These are phyloP conservation scores for Iselma pallidipennis DNA, from an alignment of 2,888 invertebrate genomes.

Conservation along the genomic window DNA sequence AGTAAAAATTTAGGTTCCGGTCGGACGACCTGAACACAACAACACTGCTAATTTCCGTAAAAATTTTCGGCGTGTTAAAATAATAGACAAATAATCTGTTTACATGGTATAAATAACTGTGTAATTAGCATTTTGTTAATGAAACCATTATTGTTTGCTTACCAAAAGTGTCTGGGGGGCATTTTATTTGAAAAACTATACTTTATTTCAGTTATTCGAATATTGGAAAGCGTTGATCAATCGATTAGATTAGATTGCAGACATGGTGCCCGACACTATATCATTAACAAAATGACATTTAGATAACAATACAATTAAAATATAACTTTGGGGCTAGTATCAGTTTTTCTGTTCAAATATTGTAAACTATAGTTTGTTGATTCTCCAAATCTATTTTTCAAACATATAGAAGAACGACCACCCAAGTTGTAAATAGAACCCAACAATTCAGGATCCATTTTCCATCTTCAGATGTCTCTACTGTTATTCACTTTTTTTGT, in stretches of 20 bases:
- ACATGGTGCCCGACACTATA: background rate
- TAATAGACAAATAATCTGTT: no score
- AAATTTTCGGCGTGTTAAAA: no score
- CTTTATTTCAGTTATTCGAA: background rate
- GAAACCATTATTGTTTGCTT: no score
- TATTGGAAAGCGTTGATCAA: background rate
- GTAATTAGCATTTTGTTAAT: no score
- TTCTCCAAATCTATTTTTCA: background rate
- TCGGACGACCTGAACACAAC: no score
- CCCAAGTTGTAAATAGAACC: background rate
- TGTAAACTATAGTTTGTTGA: background rate
- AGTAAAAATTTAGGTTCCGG: no score
- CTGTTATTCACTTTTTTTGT: background rate
- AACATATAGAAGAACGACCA: background rate
- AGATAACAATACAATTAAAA: slow-evolving; percentile 1
- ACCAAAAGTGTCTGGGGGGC: no score
- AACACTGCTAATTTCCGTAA: no score
- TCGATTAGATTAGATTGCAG: background rate
- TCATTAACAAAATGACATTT: slow-evolving; percentile 1
- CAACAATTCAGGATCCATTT: background rate
- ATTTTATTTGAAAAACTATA: no score
- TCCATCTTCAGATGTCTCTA: background rate
- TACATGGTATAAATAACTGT: no score
- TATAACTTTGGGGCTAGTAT: no score
- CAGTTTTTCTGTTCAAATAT: no score